Evolutionary conservation across 53 echinoderm and acorn worm genomes (phyloP), one percentile per base, ranked within the genome.

Genomic region (Crossaster papposus): DNA sequence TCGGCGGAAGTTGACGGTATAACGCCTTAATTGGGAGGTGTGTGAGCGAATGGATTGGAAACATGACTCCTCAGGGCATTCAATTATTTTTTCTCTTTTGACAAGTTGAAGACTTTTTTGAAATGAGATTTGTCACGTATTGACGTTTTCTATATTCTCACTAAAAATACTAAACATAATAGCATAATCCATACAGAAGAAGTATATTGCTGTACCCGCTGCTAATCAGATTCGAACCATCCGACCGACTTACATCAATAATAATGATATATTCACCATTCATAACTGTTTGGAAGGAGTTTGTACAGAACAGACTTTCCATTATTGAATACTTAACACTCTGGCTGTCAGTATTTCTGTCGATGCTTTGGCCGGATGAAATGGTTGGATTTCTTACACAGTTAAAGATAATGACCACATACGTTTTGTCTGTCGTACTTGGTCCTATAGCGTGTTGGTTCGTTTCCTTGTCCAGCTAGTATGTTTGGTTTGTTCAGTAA

Each of bases 1-100:
- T 64, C 36, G 64, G 36, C 64, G 65, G 81, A 65, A 70, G 26
- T 29, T 37, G 68, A 70, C 30, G 65, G 83, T 44, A 29, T 38
- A 83, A 37, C 65, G 18, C 70, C 83, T 65, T 83, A 38, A 83
- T 83, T 83, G 70, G 83, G 36, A 64, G 51, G 33, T 36, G 54
- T 83, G 36, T 51, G 36, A 65, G 54, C 26, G 11, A 52, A 26
- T 24, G 53, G 79, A 78, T 52, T n/a, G 65, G n/a, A 24, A 54
- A 65, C 58, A 58, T 18, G 15, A 30, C 26, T 20, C 52, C 3
- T 22, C 55, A 29, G 64, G 83, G 70, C 31, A 70, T 64, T 83
- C n/a, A n/a, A n/a, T n/a, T n/a, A n/a, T n/a, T 36, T 28, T 12
- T 83, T n/a, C 65, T 34, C 65, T 70, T 83, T 83, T 30, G 37